These are phyloP conservation scores for Falco biarmicus DNA, from an alignment of 2,797 vertebrate species.

Conservation along the genomic window DNA sequence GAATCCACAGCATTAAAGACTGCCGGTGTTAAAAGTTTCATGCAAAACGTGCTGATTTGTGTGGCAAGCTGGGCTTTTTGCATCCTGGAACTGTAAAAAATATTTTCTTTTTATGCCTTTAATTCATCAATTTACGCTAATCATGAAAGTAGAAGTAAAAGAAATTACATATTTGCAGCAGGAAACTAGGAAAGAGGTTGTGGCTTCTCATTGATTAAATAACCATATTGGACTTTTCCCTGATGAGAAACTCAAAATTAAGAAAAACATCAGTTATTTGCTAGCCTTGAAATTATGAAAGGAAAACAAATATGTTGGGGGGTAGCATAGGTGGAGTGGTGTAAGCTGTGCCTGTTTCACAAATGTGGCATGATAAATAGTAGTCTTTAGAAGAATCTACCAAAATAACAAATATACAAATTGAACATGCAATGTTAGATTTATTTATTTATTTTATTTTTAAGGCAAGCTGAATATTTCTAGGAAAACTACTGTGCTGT, in stretches of 20 bases:
- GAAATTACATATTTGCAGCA: background rate
- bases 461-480: background rate
- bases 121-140: background rate
- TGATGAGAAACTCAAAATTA: background rate
- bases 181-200: background rate
- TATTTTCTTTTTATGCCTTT: background rate
- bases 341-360: background rate
- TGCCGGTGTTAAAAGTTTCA: background rate
- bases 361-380: background rate
- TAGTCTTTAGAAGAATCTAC: background rate
- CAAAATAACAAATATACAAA: background rate
- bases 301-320: fast-evolving
- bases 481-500: background rate
- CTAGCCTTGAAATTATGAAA: background rate
- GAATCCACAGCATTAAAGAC: background rate
- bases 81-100: background rate
- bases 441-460: background rate
- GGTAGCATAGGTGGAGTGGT: too few relatives aligned
- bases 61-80: background rate
- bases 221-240: background rate
- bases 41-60: background rate
- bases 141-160: background rate
- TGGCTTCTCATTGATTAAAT: background rate
- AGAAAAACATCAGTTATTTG: background rate
- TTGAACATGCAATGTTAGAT: background rate